Conservation (phyloP, 2,797 vertebrate species). For the Enteromius afrohamiltoni region DNA sequence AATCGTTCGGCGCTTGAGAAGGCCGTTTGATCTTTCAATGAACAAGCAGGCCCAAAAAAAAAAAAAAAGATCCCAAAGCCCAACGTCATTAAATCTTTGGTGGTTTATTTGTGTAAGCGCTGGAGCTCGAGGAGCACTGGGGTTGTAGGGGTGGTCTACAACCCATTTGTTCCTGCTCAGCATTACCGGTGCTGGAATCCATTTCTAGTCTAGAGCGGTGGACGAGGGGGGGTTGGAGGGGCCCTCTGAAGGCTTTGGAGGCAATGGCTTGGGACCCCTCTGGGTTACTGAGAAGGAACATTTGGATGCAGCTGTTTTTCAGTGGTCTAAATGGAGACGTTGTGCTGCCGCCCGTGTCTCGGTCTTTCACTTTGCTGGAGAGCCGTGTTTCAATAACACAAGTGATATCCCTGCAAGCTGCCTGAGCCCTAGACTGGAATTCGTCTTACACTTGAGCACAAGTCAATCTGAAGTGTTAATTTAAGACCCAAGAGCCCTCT, state of each 20-base stretch:
- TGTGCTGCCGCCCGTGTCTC: constrained; percentile 62
- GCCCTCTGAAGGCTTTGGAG: constrained; percentile 41
- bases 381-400: constrained; percentile 39
- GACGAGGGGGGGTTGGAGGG: constrained; percentile 27
- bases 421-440: constrained; percentile 68
- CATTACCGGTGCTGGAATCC: constrained; percentile 63
- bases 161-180: constrained; percentile 66
- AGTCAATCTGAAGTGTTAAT: constrained; percentile 74
- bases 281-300: constrained; percentile 65
- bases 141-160: constrained; percentile 69
- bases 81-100: constrained; percentile 71
- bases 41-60: constrained; percentile 62
- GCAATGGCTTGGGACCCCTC: constrained; percentile 53
- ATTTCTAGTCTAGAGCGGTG: constrained; percentile 44
- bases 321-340: constrained; percentile 72
- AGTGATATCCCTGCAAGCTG: constrained; percentile 58
- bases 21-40: constrained; percentile 68
- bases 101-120: constrained; percentile 77
- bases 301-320: constrained; percentile 73
- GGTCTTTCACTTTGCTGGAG: constrained; percentile 45
- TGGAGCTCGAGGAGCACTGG: constrained; percentile 35
- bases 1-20: constrained; percentile 19
- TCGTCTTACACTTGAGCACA: constrained; percentile 65
- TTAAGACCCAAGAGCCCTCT: constrained; percentile 70
- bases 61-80: constrained; percentile 68